phyloP scores from a whole-genome alignment of 2,797 vertebrate genomes.

The Eremophila alpestris region DNA sequence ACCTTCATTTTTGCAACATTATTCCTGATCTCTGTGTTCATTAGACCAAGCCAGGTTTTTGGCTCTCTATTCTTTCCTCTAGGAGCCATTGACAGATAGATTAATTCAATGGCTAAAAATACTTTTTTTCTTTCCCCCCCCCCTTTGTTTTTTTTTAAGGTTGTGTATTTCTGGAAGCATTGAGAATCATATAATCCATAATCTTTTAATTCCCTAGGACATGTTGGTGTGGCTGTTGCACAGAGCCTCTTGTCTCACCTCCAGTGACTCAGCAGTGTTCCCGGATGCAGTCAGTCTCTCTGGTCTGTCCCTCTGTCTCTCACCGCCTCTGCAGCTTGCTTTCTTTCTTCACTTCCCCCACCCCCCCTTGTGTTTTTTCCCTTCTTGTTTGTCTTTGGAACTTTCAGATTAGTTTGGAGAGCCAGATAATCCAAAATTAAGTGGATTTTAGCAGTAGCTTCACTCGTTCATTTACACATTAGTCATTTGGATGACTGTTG shows the following conservation, averaged over 20 bases:
- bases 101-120: background rate
- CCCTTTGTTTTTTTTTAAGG: background rate
- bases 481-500: background rate
- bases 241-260: background rate
- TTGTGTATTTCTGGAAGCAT: background rate
- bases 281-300: background rate
- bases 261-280: background rate
- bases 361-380: background rate
- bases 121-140: background rate
- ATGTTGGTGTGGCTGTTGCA: background rate
- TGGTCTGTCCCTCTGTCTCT: background rate
- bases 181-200: background rate
- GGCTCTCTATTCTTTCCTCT: background rate
- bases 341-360: background rate
- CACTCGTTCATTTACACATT: background rate
- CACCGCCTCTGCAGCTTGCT: background rate
- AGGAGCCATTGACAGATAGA: background rate
- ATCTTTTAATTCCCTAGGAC: background rate
- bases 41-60: background rate
- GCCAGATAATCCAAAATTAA: slow-evolving; percentile 17
- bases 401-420: slow-evolving; percentile 9
- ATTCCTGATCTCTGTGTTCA: background rate
- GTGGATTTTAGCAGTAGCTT: slow-evolving; percentile 13
- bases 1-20: background rate
- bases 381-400: background rate